Percentiles rank a stretch among this genome's conserved stretches.
phyloP scores from a whole-genome alignment of 1,140 invertebrate species.

The Diploscapter pachys region DNA sequence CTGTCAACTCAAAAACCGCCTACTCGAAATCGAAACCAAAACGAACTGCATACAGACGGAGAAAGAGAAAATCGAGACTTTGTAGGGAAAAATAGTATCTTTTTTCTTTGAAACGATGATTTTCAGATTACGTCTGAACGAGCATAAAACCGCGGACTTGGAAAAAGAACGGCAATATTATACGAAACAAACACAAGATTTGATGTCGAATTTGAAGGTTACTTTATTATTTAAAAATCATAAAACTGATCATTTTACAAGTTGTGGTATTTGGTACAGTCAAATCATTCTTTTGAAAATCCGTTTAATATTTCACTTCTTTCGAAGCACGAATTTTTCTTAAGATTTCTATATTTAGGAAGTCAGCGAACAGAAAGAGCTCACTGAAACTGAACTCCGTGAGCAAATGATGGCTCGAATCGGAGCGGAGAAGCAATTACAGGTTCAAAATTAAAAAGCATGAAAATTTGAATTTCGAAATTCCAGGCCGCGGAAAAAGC shows the following conservation, averaged over 20 bases:
- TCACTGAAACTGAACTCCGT: conserved; percentile 48
- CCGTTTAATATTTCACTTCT: too few relatives aligned
- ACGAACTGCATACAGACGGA: conserved; percentile 40
- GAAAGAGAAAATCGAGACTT: conserved; percentile 41
- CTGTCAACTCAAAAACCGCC: conserved; percentile 42
- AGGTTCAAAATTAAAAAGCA: conserved; percentile 19
- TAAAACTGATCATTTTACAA: too few relatives aligned
- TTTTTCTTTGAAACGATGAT: conserved; percentile 1
- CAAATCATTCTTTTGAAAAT: neutral
- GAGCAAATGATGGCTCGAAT: conserved; percentile 48
- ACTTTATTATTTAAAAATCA: neutral
- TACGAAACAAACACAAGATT: conserved; percentile 36
- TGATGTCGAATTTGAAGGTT: conserved; percentile 34
- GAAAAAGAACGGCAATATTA: conserved; percentile 44
- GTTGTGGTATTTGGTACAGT: conserved; percentile 4
- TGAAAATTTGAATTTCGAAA: conserved; percentile 7
- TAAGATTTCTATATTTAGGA: conserved; percentile 39
- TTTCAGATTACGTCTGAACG: conserved; percentile 33
- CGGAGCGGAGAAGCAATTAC: conserved; percentile 49
- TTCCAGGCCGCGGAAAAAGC: conserved; percentile 36
- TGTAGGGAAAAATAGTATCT: conserved; percentile 3
- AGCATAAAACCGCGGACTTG: conserved; percentile 38
- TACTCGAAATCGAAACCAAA: conserved; percentile 45
- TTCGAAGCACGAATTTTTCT: too few relatives aligned
- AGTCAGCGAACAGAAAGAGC: conserved; percentile 49